Percentiles rank a stretch among this genome's conserved stretches.
These are phyloP conservation scores for Urechis unicinctus DNA, from an alignment of 2,888 invertebrate species.

Conservation along the genomic window DNA sequence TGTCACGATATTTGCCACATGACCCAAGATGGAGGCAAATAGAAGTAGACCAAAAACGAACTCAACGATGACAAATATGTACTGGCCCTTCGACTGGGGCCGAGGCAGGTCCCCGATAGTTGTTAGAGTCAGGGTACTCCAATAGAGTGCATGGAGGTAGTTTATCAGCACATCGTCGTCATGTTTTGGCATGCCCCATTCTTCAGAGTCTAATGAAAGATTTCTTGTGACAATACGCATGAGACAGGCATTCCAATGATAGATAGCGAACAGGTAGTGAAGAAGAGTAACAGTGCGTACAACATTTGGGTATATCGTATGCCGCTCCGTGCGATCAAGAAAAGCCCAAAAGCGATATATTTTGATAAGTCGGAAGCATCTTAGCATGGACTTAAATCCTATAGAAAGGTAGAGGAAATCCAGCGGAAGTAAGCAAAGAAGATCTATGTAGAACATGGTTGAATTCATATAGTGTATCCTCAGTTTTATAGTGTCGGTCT, in stretches of 20 bases:
- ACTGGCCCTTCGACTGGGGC: conserved; percentile 88
- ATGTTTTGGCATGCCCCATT: conserved; percentile 36
- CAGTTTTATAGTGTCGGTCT: conserved; percentile 88
- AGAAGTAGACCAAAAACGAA: conserved; percentile 87
- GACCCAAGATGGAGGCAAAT: conserved; percentile 92
- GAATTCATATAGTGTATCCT: conserved; percentile 97
- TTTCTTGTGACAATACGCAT: conserved; percentile 67
- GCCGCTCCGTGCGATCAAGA: conserved; percentile 95
- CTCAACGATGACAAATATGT: conserved; percentile 90
- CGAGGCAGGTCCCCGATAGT: conserved; percentile 88
- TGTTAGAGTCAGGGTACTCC: conserved; percentile 93
- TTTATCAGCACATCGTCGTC: conserved; percentile 57
- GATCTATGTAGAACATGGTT: conserved; percentile 96
- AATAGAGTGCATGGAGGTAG: conserved; percentile 97
- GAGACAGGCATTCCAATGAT: conserved; percentile 99
- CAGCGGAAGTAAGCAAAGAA: conserved; percentile 91
- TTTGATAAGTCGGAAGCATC: conserved; percentile 92
- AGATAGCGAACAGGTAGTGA: conserved; percentile 94
- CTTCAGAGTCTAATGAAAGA: conserved; percentile 52
- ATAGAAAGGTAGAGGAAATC: conserved; percentile 97
- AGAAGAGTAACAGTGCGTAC: conserved; percentile 53
- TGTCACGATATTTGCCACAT: conserved; percentile 96
- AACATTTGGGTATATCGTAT: conserved; percentile 97
- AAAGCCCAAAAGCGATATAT: conserved; percentile 98
- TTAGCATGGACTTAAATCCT: conserved; percentile 85